A percentile compares a stretch with the other conserved stretches of the same genome.
phyloP scores from a whole-genome alignment of 2,113 vertebrate genomes.

The Anoura caudifer region DNA sequence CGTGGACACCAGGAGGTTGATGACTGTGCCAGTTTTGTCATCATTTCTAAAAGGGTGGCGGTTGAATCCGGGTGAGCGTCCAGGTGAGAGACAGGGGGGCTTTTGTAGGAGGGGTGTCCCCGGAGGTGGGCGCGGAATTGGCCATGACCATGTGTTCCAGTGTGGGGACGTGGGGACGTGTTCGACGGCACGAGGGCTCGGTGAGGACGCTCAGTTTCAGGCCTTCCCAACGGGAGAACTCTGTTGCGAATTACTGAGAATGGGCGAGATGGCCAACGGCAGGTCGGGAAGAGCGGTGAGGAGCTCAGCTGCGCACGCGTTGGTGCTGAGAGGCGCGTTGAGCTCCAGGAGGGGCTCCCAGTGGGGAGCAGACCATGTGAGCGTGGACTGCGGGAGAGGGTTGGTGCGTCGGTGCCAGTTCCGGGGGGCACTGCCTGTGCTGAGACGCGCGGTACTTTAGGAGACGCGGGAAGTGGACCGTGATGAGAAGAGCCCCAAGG shows the following conservation, averaged over 20 bases:
- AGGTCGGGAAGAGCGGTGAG: background rate
- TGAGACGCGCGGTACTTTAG: fast-evolving
- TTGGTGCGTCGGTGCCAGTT: no score
- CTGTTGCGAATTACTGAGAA: background rate
- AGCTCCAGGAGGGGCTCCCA: background rate
- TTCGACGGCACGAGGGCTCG: background rate
- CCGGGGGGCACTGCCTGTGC: background rate
- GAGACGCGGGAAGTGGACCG: background rate
- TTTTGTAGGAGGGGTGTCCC: background rate
- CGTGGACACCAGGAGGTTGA: fast-evolving
- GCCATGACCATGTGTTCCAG: background rate
- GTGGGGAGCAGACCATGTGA: background rate
- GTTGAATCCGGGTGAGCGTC: fast-evolving
- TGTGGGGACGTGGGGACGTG: no score
- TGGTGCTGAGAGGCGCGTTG: background rate
- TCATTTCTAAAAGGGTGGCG: background rate
- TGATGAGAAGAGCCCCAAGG: background rate
- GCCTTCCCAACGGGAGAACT: background rate
- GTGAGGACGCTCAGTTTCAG: fast-evolving
- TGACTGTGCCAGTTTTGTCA: background rate
- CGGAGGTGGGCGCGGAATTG: background rate
- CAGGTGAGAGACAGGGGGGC: no score
- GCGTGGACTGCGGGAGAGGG: fast-evolving
- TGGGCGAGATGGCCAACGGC: fast-evolving
- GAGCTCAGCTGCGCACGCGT: background rate